Evolutionary conservation across 2,797 vertebrate species (phyloP).

Genomic region (Bradypodion ventrale): DNA sequence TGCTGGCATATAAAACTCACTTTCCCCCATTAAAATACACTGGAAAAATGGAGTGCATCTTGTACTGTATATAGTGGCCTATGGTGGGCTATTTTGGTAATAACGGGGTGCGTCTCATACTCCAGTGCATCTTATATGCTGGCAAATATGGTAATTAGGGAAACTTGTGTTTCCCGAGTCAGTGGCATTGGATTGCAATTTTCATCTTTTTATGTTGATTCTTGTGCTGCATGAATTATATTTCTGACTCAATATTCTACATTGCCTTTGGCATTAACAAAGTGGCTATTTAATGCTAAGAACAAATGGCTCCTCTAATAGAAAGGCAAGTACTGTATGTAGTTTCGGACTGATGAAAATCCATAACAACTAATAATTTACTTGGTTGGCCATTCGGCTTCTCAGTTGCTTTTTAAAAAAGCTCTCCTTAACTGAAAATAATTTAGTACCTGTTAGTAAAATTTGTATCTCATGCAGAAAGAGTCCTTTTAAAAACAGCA

Average conservation of each 20-base stretch:
- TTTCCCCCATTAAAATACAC: too few species aligned
- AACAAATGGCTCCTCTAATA: background rate
- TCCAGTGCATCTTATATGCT: too few species aligned
- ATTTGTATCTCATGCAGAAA: background rate
- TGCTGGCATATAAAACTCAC: too few species aligned
- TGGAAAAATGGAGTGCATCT: too few species aligned
- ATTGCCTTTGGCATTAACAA: background rate
- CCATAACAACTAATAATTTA: background rate
- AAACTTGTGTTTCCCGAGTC: too few species aligned
- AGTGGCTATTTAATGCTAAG: background rate
- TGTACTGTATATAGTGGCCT: too few species aligned
- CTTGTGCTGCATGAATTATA: background rate
- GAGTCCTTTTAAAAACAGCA: conserved; percentile 3
- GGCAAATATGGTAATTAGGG: too few species aligned
- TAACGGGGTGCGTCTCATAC: too few species aligned
- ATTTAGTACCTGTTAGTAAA: fast-evolving
- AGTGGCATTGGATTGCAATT: background rate
- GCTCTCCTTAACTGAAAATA: background rate
- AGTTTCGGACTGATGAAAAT: background rate
- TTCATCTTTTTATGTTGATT: background rate
- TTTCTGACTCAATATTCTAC: background rate
- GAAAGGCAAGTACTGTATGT: background rate
- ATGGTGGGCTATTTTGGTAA: too few species aligned
- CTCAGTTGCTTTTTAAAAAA: background rate
- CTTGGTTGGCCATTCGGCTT: background rate